Evolutionary conservation across 2,888 invertebrate species (phyloP).

Genomic region (Fragum sueziense): DNA sequence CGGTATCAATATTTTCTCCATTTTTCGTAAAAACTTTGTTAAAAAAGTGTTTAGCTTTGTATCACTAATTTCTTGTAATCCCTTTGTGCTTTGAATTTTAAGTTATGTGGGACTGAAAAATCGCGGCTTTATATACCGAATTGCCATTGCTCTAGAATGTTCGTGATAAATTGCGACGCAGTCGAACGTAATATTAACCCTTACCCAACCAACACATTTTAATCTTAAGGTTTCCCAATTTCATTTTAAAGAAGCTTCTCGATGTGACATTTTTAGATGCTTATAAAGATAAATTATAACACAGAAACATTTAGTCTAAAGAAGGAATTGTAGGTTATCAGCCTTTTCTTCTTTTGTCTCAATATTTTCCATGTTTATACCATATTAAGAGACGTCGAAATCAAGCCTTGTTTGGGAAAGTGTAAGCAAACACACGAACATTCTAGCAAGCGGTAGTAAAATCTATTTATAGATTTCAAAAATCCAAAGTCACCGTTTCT

Average conservation of each 20-base stretch:
- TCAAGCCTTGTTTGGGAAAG: not conserved
- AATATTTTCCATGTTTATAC: not conserved
- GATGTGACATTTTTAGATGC: not conserved
- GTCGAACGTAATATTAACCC: no score
- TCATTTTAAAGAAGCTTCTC: not conserved
- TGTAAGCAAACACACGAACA: not conserved
- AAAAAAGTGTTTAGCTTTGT: no score
- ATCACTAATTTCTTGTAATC: no score
- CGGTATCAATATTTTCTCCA: conserved; percentile 6
- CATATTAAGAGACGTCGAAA: not conserved
- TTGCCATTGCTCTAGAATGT: not conserved
- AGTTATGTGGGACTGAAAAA: not conserved
- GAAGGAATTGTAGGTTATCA: not conserved
- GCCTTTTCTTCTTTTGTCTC: not conserved
- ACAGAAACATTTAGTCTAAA: not conserved
- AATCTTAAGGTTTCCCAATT: no score
- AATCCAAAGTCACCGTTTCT: not conserved
- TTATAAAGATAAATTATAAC: no score
- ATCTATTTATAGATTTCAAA: not conserved
- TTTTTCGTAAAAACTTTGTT: no score
- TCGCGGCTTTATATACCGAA: not conserved
- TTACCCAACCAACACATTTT: no score
- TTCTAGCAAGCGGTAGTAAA: not conserved
- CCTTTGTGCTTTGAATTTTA: no score
- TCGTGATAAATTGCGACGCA: no score